A percentile compares a stretch with the other conserved stretches of the same genome.
Conservation (phyloP, 1,140 invertebrate genomes). For the Pollicipes pollicipes region DNA sequence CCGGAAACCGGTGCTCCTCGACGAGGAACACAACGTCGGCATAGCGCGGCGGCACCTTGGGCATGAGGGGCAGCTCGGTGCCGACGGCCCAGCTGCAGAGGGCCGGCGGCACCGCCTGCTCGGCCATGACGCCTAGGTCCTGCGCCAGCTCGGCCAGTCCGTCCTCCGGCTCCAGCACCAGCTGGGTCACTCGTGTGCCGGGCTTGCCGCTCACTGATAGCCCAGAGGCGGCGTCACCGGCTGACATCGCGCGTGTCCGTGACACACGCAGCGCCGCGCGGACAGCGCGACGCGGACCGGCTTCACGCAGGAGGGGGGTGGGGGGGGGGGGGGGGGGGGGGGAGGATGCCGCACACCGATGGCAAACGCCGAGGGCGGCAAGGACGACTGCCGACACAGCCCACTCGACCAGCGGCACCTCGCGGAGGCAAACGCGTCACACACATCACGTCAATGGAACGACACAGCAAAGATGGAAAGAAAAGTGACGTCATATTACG, state of each 20-base stretch:
- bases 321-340: no score
- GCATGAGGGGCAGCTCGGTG: constrained; percentile 26
- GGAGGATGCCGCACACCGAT: no score
- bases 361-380: no score
- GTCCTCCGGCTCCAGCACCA: constrained; percentile 24
- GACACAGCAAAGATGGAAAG: no score
- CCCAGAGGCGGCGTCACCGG: not conserved
- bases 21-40: constrained; percentile 31
- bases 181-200: constrained; percentile 26
- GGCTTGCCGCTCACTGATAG: constrained; percentile 25
- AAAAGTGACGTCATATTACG: no score
- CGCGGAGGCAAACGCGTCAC: no score
- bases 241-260: constrained; percentile 6
- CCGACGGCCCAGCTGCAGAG: constrained; percentile 22
- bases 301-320: no score
- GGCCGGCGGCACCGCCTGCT: constrained; percentile 27
- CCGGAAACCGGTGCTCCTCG: constrained; percentile 28
- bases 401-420: no score
- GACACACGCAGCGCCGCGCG: no score
- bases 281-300: no score
- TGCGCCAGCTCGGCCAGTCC: constrained; percentile 21
- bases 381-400: no score
- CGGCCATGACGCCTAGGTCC: constrained; percentile 29
- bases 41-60: constrained; percentile 21
- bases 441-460: no score